A percentile compares a stretch with the other conserved stretches of the same genome.
phyloP scores from a whole-genome alignment of 2,888 invertebrate genomes.

The Mythimna lalbum region DNA sequence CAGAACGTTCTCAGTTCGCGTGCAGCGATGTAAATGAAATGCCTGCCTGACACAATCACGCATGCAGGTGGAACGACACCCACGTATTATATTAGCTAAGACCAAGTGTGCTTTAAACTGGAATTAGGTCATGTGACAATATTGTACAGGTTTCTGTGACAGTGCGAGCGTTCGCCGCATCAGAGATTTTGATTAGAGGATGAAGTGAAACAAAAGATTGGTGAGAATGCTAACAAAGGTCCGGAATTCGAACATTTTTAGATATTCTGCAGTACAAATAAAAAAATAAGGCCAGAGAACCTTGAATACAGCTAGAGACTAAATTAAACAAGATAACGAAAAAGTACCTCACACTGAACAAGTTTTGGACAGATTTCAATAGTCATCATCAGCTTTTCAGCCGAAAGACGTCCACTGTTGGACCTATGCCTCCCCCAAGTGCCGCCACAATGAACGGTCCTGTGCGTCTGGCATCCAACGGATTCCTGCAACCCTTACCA shows the following conservation, averaged over 20 bases:
- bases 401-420: no score
- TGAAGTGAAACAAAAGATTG: slow-evolving; percentile 26
- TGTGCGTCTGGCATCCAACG: no score
- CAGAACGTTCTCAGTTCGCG: slow-evolving; percentile 62
- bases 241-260: slow-evolving; percentile 6
- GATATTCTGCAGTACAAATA: neutral
- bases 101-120: slow-evolving; percentile 48
- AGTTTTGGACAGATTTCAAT: neutral
- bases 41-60: slow-evolving; percentile 68
- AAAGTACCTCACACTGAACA: neutral
- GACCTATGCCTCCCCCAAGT: no score
- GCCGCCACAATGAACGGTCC: no score
- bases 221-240: neutral
- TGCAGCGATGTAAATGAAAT: slow-evolving; percentile 70
- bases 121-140: slow-evolving; percentile 63
- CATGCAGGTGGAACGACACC: slow-evolving; percentile 60
- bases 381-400: no score
- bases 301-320: neutral
- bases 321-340: neutral
- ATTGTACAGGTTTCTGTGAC: slow-evolving; percentile 3
- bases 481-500: no score
- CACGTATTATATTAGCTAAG: slow-evolving; percentile 61
- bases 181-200: slow-evolving; percentile 11
- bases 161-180: neutral
- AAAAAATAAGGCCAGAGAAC: neutral